Conservation (phyloP, 2,797 vertebrate genomes). For the Chloroceryle amazona region DNA sequence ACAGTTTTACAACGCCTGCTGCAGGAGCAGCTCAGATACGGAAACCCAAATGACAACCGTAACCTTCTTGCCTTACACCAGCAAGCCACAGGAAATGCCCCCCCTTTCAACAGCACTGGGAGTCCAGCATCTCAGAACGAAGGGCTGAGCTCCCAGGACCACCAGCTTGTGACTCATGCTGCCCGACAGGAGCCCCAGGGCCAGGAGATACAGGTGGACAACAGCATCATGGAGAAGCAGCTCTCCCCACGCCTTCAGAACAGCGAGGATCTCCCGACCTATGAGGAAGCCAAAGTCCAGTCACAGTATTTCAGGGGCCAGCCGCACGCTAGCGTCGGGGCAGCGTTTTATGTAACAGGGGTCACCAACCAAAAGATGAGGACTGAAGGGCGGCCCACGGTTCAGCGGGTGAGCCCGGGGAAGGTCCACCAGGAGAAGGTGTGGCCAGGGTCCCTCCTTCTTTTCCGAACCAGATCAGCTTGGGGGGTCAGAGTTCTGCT, state of each 20-base stretch:
- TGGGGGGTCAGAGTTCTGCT: too few species aligned
- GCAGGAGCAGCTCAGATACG: constrained; percentile 97
- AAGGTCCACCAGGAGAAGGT: constrained; percentile 98
- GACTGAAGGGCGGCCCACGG: constrained; percentile 92
- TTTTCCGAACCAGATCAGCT: too few species aligned
- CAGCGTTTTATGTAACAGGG: constrained; percentile 94
- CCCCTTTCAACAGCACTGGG: constrained; percentile 80
- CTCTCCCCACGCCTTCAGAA: constrained; percentile 86
- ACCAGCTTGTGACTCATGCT: constrained; percentile 90
- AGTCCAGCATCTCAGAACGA: constrained; percentile 78
- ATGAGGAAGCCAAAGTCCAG: constrained; percentile 98
- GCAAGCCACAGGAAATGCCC: constrained; percentile 85
- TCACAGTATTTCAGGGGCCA: constrained; percentile 96
- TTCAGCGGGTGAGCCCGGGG: constrained; percentile 91
- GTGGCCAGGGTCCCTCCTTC: too few species aligned
- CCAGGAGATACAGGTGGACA: constrained; percentile 96
- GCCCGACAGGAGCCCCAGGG: constrained; percentile 99
- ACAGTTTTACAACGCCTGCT: constrained; percentile 96
- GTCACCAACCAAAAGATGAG: constrained; percentile 91
- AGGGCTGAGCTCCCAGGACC: constrained; percentile 87
- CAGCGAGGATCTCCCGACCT: constrained; percentile 94
- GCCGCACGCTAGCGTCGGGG: constrained; percentile 88
- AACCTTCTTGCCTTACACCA: constrained; percentile 92
- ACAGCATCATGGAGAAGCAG: constrained; percentile 92
- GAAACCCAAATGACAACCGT: constrained; percentile 89